Conservation (phyloP, 2,113 vertebrate species). For the Heloderma charlesbogerti region DNA sequence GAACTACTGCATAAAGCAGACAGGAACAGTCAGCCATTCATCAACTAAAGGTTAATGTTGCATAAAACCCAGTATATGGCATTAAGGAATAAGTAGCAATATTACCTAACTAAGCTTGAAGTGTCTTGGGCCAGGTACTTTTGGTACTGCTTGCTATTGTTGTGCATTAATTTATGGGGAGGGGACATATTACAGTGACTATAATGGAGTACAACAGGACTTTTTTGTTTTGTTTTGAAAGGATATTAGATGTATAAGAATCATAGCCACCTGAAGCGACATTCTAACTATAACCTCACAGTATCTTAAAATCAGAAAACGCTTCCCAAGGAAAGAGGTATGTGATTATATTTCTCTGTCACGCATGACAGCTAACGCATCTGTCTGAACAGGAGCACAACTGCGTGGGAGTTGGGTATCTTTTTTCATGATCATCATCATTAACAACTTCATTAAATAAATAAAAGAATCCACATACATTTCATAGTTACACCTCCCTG, state of each 20-base stretch:
- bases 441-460: neutral
- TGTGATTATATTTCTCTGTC: neutral
- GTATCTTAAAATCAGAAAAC: neutral
- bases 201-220: neutral
- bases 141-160: neutral
- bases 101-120: neutral
- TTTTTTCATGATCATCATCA: neutral
- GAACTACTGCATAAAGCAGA: neutral
- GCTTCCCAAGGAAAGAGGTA: too few relatives aligned
- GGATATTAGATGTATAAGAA: neutral
- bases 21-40: neutral
- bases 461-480: neutral
- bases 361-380: neutral
- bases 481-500: neutral
- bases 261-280: neutral
- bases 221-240: neutral
- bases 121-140: neutral
- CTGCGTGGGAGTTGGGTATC: too few relatives aligned
- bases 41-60: neutral
- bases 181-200: neutral
- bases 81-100: neutral
- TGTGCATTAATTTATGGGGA: neutral
- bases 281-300: neutral
- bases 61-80: neutral
- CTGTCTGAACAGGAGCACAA: too few relatives aligned